Base-by-base conservation (phyloP, 1,140 invertebrate genomes). In the Zophobas atratus region DNA sequence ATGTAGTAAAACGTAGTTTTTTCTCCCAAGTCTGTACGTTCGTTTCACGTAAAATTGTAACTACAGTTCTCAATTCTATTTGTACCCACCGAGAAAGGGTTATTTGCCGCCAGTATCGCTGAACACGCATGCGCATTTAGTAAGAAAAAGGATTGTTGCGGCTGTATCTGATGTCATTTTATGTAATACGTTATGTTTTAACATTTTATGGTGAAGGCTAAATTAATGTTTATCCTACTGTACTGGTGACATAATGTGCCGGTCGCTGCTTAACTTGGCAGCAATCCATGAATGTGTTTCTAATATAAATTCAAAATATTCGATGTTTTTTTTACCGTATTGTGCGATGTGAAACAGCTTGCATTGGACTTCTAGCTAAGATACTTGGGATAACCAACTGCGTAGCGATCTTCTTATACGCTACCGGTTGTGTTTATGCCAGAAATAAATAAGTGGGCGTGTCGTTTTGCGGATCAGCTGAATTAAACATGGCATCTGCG, bases 401-500 rank as follows among this genome's bases (percentile, higher is more conserved):
- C 70, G 70, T 74, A 70, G 56, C 60, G 63, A 56, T 49, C 49
- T 20, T 60, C 32, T n/a, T 41, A 67, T 43, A 67, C 39, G 70
- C 79, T 81, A 81, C 82, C 82, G 82, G 81, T 84, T 82, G 82
- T 83, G 82, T 84, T 84, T 84, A 83, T 82, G 79, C 80, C 76
- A 80, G 78, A 84, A 82, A 82, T 82, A 82, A 77, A 82, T 79
- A 81, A 80, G 83, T 85, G 80, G 84, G 84, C 83, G 83, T 85
- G 84, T 81, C 81, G 71, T 79, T 43, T 57, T 74, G 32, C 60
- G 41, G 79, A 84, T 85, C 83, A 84, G 83, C 84, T 84, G 84
- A 83, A 83, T 57, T 79, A 51, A 79, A 79, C 76, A 79, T 79
- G 76, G 77, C 74, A 78, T 74, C 57, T 73, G 35, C 20, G 20